Conservation (phyloP, 2,888 invertebrate genomes). For the Nymphalis c-album region DNA sequence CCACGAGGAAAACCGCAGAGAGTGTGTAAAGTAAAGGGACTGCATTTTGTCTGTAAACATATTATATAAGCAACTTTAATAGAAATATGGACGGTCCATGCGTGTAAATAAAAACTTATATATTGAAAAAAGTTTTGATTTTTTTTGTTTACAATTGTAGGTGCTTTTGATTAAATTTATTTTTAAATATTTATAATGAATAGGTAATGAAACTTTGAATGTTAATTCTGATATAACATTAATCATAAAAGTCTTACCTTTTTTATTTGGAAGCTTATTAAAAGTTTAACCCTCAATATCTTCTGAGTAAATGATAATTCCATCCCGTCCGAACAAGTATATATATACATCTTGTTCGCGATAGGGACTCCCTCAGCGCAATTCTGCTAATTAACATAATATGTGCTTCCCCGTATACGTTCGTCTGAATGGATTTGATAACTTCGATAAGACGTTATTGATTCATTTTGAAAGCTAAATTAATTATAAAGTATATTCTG, state of each 20-base stretch:
- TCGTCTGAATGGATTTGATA: background rate
- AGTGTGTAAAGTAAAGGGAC: conserved; percentile 29
- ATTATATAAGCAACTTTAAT: no score
- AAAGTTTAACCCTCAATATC: background rate
- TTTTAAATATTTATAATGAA: no score
- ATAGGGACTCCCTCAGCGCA: conserved; percentile 18
- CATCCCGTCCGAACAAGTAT: conserved; percentile 8
- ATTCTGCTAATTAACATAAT: no score
- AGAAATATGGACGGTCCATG: conserved; percentile 37
- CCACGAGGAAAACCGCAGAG: conserved; percentile 25
- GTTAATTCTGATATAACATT: background rate
- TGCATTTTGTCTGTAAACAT: conserved; percentile 33
- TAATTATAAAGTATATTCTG: no score
- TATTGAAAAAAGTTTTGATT: no score
- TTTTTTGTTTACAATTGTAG: no score
- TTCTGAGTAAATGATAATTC: conserved; percentile 11
- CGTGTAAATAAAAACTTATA: no score
- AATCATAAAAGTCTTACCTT: conserved; percentile 5
- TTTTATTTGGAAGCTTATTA: background rate
- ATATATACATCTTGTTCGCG: conserved; percentile 14
- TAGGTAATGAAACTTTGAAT: background rate
- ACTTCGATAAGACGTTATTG: conserved; percentile 21
- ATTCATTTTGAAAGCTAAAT: no score
- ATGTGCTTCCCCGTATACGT: conserved; percentile 28
- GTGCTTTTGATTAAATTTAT: no score